Evolutionary conservation across 2,888 invertebrate genomes (phyloP), one percentile per base, ranked within the genome.

Genomic region (Melikaiella ostensackeni): DNA sequence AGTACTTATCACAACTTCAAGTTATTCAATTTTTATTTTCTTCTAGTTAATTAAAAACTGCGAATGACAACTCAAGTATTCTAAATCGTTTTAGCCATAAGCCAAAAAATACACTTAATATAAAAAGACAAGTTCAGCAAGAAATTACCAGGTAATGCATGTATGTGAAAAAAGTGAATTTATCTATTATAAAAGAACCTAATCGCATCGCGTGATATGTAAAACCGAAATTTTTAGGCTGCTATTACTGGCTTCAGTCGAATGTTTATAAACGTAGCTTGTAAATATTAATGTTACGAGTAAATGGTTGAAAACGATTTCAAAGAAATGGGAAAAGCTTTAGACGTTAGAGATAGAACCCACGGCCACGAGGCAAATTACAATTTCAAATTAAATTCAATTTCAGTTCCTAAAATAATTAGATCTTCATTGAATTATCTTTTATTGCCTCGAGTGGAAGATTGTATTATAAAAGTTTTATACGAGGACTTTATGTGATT

Each of bases 311-410:
- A 50, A 30, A 46, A 66, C 8, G 13, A 70, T 50, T 70, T 21
- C 70, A 70, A 70, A 50, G 50, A 70, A 70, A 50, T 70, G 70
- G 70, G 50, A 50, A 30, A 70, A 50, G 70, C 70, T 70, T 70
- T 70, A 70, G 50, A 70, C 50, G 50, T 70, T 33, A 70, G 30
- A 30, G 27, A 55, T 50, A 70, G 50, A 70, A 50, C 11, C 27
- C 50, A 11, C 21, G 33, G 46, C 27, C 30, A 9, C 30, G 33
- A 70, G 33, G 30, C 13, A 30, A 70, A 63, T n/a, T 21, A 63
- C 35, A 63, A n/a, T 35, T 63, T 62, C 5, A 35, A 21, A 21
- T 63, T 38, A 0, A 33, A 35, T 57, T 57, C 11, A 7, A 24
- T 57, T 57, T 27, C 9, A 59, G 16, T 59, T 24, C 9, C 21